Percentiles rank a stretch among this genome's conserved stretches.
Conservation (phyloP, 2,113 vertebrate genomes). For the Acrocephalus kingi region DNA sequence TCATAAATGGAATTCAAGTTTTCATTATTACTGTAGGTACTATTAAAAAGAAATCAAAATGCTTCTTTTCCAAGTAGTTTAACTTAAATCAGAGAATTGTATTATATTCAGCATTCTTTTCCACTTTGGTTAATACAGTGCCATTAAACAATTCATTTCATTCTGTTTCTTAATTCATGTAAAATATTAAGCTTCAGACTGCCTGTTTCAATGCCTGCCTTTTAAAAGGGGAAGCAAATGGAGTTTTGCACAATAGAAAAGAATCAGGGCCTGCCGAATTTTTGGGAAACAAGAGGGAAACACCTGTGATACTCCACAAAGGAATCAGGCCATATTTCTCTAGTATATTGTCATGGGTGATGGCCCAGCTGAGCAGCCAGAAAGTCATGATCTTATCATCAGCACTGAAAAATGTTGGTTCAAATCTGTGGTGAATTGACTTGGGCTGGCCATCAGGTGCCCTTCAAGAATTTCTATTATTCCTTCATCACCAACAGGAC, state of each 20-base stretch:
- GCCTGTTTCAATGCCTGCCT: neutral
- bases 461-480: accelerated
- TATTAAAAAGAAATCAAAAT: neutral
- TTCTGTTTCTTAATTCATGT: neutral
- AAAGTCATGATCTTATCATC: accelerated
- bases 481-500: neutral
- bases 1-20: neutral
- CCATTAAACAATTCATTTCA: neutral
- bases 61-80: neutral
- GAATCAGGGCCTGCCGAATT: neutral
- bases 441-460: neutral
- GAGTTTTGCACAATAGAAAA: neutral
- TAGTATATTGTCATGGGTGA: neutral
- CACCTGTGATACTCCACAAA: neutral
- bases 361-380: neutral
- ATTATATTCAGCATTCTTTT: neutral
- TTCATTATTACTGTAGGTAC: neutral
- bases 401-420: neutral
- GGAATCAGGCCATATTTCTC: neutral
- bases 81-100: neutral
- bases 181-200: neutral
- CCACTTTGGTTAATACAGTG: neutral
- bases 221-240: neutral
- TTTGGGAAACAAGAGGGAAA: neutral
- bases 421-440: neutral